Percentiles rank a stretch among this genome's conserved stretches.
phyloP scores from a whole-genome alignment of 2,888 invertebrate species.

The Sepioteuthis lessoniana region DNA sequence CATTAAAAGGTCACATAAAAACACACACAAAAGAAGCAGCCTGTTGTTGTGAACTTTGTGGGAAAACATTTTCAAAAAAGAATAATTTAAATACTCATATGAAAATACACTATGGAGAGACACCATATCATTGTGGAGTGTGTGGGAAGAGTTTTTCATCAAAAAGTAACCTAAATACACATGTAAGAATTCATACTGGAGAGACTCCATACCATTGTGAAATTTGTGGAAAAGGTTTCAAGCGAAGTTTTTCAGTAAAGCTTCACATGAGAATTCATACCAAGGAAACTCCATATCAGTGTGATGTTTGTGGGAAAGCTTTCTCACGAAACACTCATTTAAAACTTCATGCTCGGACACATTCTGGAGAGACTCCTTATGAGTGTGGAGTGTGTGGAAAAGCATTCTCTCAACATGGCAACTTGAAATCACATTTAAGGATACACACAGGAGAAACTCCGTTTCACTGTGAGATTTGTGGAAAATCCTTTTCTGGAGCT shows the following conservation, averaged over 20 bases:
- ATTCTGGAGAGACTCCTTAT: constrained; percentile 34
- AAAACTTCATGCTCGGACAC: neutral
- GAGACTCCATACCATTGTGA: constrained; percentile 34
- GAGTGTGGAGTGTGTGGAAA: constrained; percentile 35
- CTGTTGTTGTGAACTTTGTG: constrained; percentile 37
- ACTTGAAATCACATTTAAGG: neutral
- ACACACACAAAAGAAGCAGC: neutral
- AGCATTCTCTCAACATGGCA: neutral
- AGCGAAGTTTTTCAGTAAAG: neutral
- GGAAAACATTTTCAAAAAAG: constrained; percentile 37
- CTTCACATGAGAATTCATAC: constrained; percentile 36
- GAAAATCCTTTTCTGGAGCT: neutral
- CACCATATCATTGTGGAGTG: constrained; percentile 25
- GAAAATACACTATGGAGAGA: constrained; percentile 39
- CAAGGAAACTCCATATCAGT: neutral
- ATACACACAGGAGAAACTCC: constrained; percentile 34
- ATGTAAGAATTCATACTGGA: neutral
- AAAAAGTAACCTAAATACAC: neutral
- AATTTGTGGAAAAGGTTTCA: constrained; percentile 34
- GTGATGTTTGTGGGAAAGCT: constrained; percentile 38
- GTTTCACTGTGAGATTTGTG: constrained; percentile 25
- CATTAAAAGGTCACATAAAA: constrained; percentile 5
- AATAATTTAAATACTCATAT: constrained; percentile 35
- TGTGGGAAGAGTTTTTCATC: constrained; percentile 38
- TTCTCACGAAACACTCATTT: neutral